Conservation (phyloP, 2,113 vertebrate species). For the Pangasianodon hypophthalmus region DNA sequence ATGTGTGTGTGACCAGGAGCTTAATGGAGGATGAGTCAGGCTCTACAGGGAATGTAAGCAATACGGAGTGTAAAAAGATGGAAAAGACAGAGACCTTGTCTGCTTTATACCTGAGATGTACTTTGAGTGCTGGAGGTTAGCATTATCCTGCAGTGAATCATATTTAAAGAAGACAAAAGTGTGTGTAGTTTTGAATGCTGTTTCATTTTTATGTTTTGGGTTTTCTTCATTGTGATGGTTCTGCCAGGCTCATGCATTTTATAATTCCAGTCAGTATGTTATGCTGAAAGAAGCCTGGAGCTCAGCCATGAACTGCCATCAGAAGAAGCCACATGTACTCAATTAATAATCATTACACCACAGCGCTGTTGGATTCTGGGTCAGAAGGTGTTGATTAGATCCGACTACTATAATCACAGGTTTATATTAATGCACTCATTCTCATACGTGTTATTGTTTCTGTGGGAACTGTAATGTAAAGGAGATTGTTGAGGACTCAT, state of each 20-base stretch:
- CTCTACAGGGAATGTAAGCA: background rate
- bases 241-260: background rate
- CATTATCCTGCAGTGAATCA: background rate
- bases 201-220: background rate
- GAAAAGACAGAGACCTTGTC: background rate
- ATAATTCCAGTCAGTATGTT: background rate
- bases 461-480: background rate
- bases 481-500: background rate
- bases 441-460: background rate
- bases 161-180: background rate
- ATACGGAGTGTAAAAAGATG: background rate
- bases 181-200: background rate
- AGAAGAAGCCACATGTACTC: background rate
- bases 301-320: background rate
- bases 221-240: background rate
- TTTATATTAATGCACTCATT: background rate
- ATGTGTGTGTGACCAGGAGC: background rate
- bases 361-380: background rate
- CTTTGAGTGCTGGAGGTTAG: background rate
- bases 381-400: background rate
- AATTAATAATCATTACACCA: background rate
- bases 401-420: background rate
- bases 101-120: background rate
- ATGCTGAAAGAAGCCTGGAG: background rate
- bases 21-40: background rate